phyloP scores from a whole-genome alignment of 1,140 invertebrate genomes.

The Phocides pigmalion region DNA sequence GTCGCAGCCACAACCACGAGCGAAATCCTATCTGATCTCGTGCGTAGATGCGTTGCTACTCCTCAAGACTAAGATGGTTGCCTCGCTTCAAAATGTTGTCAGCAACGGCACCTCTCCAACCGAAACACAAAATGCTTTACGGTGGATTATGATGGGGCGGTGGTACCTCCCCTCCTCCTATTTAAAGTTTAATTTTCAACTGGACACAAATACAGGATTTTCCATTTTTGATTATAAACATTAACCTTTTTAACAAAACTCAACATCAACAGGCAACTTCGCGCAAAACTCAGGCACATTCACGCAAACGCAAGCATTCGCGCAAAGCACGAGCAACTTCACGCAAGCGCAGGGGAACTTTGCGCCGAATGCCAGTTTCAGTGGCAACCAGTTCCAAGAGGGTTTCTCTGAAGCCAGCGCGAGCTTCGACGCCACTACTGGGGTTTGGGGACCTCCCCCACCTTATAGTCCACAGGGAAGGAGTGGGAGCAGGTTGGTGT shows the following conservation, averaged over 20 bases:
- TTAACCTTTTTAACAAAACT: constrained; percentile 10
- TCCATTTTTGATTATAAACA: too few relatives aligned
- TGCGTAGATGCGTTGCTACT: too few relatives aligned
- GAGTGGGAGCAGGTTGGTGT: constrained; percentile 58
- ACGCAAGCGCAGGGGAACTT: constrained; percentile 45
- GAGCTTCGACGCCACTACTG: constrained; percentile 69
- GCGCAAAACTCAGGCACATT: constrained; percentile 41
- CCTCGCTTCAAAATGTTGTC: too few relatives aligned
- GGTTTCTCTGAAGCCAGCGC: constrained; percentile 63
- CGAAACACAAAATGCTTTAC: too few relatives aligned
- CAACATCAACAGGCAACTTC: constrained; percentile 39
- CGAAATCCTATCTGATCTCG: too few relatives aligned
- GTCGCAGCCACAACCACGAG: too few relatives aligned
- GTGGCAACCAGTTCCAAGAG: constrained; percentile 45
- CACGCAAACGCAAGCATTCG: constrained; percentile 27
- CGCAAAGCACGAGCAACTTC: constrained; percentile 49
- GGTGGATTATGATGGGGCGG: too few relatives aligned
- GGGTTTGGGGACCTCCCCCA: constrained; percentile 77
- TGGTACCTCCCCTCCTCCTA: too few relatives aligned
- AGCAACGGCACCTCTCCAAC: too few relatives aligned
- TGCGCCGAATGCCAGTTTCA: constrained; percentile 40
- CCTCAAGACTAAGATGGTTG: too few relatives aligned
- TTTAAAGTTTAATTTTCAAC: too few relatives aligned
- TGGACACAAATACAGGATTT: too few relatives aligned
- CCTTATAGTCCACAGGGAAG: constrained; percentile 81